Evolutionary conservation across 2,113 vertebrate species (phyloP), one percentile per base, ranked within the genome.

Genomic region (Paramisgurnus dabryanus): DNA sequence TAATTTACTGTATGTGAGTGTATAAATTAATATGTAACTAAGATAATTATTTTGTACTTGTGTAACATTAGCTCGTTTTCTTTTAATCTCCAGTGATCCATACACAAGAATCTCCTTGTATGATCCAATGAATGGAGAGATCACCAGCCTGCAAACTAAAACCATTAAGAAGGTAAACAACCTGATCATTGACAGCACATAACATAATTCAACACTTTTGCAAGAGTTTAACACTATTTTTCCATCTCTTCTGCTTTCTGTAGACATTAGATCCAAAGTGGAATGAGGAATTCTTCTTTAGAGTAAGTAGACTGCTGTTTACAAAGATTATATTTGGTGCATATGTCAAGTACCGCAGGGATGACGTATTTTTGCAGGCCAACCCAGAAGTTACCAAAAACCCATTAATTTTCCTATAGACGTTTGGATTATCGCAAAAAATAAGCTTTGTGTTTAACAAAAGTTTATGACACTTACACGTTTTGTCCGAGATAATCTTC

Each of bases 201-300:
- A 15, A 18, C 57, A 55, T 17, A 50, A 17, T 22, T 18, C 15
- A 53, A 60, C 43, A 10, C 3, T 65, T 67, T 41, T 13, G 70
- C 41, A 15, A 10, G 10, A 47, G 3, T 66, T 65, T 12, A n/a
- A 18, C 60, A 75, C 10, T 27, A 7, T 22, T 73, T 27, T 39
- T 74, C 6, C 58, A 34, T 80, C 68, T 73, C 60, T 12, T 65
- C 3, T 18, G 79, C n/a, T 77, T 12, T 17, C 82, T 12, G 73
- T 60, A 80, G 98, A 95, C 93, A 12, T 89, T 99, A 90, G 95
- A 98, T 89, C 98, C 98, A 64, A 98, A 97, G 81, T 99, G 98
- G 98, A 96, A 97, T 15, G 97, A 99, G 88, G 96, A 98, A 87
- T 95, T 98, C 85, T 91, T 94, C 69, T 97, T 99, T 87, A 91